phyloP scores from a whole-genome alignment of 2,888 invertebrate species.

The Pediacus dermestoides region DNA sequence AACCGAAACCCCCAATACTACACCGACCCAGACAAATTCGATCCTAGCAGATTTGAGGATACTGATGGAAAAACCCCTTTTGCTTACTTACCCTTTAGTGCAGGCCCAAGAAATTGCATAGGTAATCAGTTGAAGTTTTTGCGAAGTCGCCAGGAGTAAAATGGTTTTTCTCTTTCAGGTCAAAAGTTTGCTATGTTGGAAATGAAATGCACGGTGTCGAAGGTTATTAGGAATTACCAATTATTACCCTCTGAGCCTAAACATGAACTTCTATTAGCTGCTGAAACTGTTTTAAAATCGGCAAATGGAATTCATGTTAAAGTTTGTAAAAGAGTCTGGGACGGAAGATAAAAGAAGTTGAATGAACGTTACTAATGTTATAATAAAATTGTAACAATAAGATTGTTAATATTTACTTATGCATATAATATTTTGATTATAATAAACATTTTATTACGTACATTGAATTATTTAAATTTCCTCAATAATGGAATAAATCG shows the following conservation, averaged over 20 bases:
- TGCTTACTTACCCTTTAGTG: constrained; percentile 25
- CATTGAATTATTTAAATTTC: background rate
- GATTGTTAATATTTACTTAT: background rate
- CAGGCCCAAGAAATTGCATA: constrained; percentile 25
- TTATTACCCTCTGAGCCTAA: constrained; percentile 23
- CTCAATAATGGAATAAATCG: background rate
- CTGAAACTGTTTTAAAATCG: constrained; percentile 23
- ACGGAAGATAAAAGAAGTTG: too few relatives aligned
- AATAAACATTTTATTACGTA: background rate
- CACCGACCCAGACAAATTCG: constrained; percentile 53
- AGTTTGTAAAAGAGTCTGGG: constrained; percentile 17
- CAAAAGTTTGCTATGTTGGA: too few relatives aligned
- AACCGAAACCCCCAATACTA: constrained; percentile 54
- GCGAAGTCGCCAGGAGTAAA: background rate
- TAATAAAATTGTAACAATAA: background rate
- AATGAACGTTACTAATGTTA: constrained; percentile 1
- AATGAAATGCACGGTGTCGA: constrained; percentile 55
- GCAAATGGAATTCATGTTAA: constrained; percentile 23
- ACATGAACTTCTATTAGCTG: constrained; percentile 17
- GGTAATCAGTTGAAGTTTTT: constrained; percentile 13
- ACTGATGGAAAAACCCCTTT: constrained; percentile 18
- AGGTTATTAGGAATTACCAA: constrained; percentile 52
- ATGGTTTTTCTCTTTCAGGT: background rate
- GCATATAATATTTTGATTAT: background rate
- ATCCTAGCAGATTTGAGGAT: constrained; percentile 54